Conservation (phyloP, 2,797 vertebrate genomes). For the Hemitrygon akajei region DNA sequence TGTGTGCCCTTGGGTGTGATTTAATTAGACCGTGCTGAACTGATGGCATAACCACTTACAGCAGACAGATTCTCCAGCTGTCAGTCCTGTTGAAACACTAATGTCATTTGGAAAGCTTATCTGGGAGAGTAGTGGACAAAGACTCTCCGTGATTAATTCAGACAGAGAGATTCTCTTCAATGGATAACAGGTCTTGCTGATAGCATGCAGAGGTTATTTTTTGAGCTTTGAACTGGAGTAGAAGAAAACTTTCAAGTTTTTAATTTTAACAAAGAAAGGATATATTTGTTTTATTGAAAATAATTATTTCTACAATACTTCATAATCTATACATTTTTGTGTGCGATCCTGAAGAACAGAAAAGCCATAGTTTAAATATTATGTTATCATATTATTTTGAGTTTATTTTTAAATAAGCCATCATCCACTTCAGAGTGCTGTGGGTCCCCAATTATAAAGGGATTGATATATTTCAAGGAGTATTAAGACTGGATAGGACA, state of each 20-base stretch:
- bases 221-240: background rate
- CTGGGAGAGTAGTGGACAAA: background rate
- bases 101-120: slow-evolving; percentile 27
- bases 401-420: background rate
- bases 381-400: background rate
- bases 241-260: background rate
- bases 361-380: background rate
- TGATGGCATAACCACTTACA: slow-evolving; percentile 10
- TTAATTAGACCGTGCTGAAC: slow-evolving; percentile 14
- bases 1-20: slow-evolving; percentile 32
- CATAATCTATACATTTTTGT: background rate
- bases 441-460: too few relatives aligned
- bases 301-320: background rate
- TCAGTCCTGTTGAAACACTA: background rate
- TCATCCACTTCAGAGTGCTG: too few relatives aligned
- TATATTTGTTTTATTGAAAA: background rate
- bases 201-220: slow-evolving; percentile 20
- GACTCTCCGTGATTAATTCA: background rate
- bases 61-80: slow-evolving; percentile 28
- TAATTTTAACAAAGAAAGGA: background rate
- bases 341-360: background rate
- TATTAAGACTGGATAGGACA: too few relatives aligned
- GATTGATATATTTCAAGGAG: too few relatives aligned
- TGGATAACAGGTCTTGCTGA: background rate
- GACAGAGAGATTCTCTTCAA: background rate